A percentile compares a stretch with the other conserved stretches of the same genome.
These are phyloP conservation scores for Cnemophilus loriae DNA, from an alignment of 2,113 vertebrate genomes.

Conservation along the genomic window DNA sequence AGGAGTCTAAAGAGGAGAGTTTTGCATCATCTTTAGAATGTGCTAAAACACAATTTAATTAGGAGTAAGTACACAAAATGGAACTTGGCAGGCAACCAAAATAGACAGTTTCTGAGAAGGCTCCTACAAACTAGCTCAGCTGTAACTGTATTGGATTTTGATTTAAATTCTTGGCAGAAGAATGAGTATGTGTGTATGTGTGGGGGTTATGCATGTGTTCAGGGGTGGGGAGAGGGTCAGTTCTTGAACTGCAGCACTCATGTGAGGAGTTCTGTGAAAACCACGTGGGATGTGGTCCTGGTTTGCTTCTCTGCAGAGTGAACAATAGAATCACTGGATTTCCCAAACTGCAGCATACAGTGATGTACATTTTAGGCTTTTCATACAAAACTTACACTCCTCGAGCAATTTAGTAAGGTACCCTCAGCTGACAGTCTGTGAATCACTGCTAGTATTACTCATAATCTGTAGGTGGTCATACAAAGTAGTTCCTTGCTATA, in stretches of 20 bases:
- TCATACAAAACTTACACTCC: neutral
- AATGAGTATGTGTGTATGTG: neutral
- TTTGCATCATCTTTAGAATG: neutral
- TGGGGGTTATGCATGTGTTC: neutral
- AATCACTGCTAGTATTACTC: neutral
- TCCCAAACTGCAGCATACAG: neutral
- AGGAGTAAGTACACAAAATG: conserved; percentile 1
- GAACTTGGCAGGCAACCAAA: conserved; percentile 28
- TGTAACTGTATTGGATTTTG: neutral
- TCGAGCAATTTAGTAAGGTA: neutral
- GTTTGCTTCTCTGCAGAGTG: neutral
- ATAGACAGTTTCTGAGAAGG: neutral
- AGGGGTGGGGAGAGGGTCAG: neutral
- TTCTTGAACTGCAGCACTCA: neutral
- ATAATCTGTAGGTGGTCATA: neutral
- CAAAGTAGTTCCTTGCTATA: neutral
- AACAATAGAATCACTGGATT: neutral
- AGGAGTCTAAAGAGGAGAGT: neutral
- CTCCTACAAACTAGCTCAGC: neutral
- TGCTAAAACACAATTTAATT: neutral
- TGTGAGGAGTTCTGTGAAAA: neutral
- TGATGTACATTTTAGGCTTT: neutral
- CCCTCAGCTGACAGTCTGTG: neutral
- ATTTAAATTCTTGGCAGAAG: conserved; percentile 28
- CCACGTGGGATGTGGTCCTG: neutral